Evolutionary conservation across 2,888 invertebrate species (phyloP).

Genomic region (Linyphia triangularis): DNA sequence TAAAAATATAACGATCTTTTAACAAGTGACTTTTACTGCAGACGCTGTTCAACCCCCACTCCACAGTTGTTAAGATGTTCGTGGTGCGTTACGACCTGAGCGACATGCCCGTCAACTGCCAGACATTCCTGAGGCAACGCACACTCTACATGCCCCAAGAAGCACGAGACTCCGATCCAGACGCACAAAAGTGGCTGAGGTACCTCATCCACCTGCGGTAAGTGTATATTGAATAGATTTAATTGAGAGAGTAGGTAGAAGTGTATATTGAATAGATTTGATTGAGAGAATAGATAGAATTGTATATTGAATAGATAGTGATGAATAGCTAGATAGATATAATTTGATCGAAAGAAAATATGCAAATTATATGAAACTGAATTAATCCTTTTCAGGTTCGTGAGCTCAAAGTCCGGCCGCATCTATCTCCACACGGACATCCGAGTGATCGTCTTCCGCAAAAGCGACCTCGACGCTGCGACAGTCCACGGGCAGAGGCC

Average conservation of each 20-base stretch:
- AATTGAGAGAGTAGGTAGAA: too few species aligned
- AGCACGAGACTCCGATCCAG: slow-evolving; percentile 78
- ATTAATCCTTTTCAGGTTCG: slow-evolving; percentile 87
- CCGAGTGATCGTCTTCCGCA: slow-evolving; percentile 94
- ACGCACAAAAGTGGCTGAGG: slow-evolving; percentile 87
- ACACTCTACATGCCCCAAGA: slow-evolving; percentile 89
- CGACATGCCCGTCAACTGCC: slow-evolving; percentile 94
- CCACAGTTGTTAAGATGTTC: slow-evolving; percentile 97
- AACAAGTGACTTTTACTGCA: slow-evolving; percentile 75
- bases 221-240: too few species aligned
- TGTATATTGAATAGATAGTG: too few species aligned
- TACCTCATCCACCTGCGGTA: slow-evolving; percentile 97
- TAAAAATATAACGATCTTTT: too few species aligned
- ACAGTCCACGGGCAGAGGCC: slow-evolving; percentile 85
- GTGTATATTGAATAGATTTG: too few species aligned
- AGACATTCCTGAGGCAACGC: slow-evolving; percentile 96
- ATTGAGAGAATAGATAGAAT: too few species aligned
- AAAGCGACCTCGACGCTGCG: slow-evolving; percentile 96
- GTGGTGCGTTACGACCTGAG: slow-evolving; percentile 95
- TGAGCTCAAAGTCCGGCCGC: slow-evolving; percentile 94
- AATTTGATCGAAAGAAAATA: too few species aligned
- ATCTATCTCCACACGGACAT: slow-evolving; percentile 97
- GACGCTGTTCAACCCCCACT: slow-evolving; percentile 96
- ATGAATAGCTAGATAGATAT: too few species aligned
- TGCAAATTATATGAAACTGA: too few species aligned